These are phyloP conservation scores for Lagodon rhomboides DNA, from an alignment of 2,797 vertebrate genomes.

Conservation along the genomic window DNA sequence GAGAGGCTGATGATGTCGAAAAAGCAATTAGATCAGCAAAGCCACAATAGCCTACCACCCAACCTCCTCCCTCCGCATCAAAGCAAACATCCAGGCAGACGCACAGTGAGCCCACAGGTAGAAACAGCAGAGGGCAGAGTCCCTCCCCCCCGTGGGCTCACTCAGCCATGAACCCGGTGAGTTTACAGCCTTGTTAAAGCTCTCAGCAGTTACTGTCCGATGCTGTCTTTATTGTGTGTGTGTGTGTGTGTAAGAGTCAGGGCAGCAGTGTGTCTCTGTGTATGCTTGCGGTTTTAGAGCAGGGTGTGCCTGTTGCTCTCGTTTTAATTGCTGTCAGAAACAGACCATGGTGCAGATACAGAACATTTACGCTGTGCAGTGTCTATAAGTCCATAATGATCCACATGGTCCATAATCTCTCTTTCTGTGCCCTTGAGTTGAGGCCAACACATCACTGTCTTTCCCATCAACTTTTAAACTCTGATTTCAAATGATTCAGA, in stretches of 20 bases:
- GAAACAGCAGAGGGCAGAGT: conserved; percentile 14
- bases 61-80: neutral
- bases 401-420: no score
- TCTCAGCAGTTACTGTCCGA: conserved; percentile 27
- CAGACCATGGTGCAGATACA: conserved; percentile 3
- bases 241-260: neutral
- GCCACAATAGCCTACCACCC: neutral
- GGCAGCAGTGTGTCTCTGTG: neutral
- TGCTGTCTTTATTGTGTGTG: conserved; percentile 6
- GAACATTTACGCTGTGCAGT: neutral
- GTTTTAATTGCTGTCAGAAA: conserved; percentile 15
- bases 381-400: no score
- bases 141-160: neutral
- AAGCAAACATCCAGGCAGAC: conserved; percentile 41
- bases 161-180: neutral
- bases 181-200: conserved; percentile 47
- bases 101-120: conserved; percentile 15
- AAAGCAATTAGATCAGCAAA: neutral
- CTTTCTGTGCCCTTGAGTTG: neutral
- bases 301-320: conserved; percentile 33
- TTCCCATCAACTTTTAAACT: conserved; percentile 16
- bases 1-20: conserved; percentile 6
- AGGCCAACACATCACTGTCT: neutral
- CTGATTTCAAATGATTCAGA: conserved; percentile 17
- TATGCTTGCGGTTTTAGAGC: conserved; percentile 22